Conservation (phyloP, 2,797 vertebrate species). For the Meriones psammophilus region DNA sequence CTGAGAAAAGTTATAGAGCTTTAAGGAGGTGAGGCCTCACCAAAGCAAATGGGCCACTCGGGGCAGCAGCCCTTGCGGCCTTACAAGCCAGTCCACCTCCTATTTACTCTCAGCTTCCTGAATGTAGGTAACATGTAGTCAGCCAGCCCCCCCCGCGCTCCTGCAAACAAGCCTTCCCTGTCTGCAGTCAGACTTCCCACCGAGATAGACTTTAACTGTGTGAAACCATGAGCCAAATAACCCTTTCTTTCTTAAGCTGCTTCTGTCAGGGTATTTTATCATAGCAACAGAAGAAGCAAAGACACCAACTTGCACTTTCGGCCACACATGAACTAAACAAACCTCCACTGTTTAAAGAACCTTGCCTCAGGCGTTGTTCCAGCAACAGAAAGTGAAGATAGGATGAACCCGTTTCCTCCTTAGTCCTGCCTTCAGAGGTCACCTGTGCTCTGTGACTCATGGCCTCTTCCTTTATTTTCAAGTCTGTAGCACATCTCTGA, state of each 20-base stretch:
- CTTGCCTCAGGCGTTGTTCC: background rate
- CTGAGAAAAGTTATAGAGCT: background rate
- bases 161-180: background rate
- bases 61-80: background rate
- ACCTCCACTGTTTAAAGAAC: background rate
- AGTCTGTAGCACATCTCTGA: background rate
- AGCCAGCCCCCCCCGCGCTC: background rate
- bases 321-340: background rate
- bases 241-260: background rate
- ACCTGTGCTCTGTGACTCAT: background rate
- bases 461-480: background rate
- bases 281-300: background rate
- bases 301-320: background rate
- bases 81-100: background rate
- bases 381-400: background rate
- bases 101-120: background rate
- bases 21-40: background rate
- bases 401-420: background rate
- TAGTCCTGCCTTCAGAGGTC: constrained; percentile 7
- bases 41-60: background rate
- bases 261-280: background rate
- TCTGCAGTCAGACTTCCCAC: background rate
- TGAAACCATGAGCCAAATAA: background rate
- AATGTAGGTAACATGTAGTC: background rate
- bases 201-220: background rate